Conservation (phyloP, 1,140 invertebrate genomes). For the Anastatus disparis region DNA sequence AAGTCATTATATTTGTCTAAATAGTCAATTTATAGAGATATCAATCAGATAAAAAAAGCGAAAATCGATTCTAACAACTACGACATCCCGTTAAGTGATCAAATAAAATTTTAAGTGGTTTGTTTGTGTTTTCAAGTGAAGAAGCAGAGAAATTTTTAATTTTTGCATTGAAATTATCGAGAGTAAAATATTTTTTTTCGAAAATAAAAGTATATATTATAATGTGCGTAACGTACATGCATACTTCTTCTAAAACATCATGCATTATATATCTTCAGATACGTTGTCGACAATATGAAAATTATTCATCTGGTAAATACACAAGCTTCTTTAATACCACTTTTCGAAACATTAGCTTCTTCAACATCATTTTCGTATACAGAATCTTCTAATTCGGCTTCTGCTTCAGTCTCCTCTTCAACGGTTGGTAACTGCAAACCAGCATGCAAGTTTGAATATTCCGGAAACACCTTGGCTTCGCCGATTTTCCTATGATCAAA, state of each 20-base stretch:
- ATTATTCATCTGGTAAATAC: neutral
- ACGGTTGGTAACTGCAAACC: too few species aligned
- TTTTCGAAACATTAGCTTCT: neutral
- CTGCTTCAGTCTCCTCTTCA: too few species aligned
- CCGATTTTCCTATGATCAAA: too few species aligned
- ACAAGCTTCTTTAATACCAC: constrained; percentile 8
- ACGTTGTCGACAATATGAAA: neutral
- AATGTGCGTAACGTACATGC: neutral
- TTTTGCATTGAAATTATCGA: neutral
- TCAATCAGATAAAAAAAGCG: too few species aligned
- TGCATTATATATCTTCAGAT: constrained; percentile 5
- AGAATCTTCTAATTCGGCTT: too few species aligned
- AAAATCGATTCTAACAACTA: too few species aligned
- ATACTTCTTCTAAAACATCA: neutral
- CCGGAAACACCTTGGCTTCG: too few species aligned
- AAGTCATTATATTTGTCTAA: too few species aligned
- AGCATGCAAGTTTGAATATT: too few species aligned
- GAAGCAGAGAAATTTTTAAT: constrained; percentile 6
- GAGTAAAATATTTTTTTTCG: constrained; percentile 7
- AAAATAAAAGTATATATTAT: neutral
- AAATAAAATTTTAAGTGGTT: neutral
- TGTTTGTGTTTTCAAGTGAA: neutral
- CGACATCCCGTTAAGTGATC: too few species aligned
- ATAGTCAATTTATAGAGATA: too few species aligned
- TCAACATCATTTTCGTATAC: constrained; percentile 5